Percentiles rank a stretch among this genome's conserved stretches.
These are phyloP conservation scores for Drosophila auraria DNA, from an alignment of 1,140 invertebrate genomes.

Conservation along the genomic window DNA sequence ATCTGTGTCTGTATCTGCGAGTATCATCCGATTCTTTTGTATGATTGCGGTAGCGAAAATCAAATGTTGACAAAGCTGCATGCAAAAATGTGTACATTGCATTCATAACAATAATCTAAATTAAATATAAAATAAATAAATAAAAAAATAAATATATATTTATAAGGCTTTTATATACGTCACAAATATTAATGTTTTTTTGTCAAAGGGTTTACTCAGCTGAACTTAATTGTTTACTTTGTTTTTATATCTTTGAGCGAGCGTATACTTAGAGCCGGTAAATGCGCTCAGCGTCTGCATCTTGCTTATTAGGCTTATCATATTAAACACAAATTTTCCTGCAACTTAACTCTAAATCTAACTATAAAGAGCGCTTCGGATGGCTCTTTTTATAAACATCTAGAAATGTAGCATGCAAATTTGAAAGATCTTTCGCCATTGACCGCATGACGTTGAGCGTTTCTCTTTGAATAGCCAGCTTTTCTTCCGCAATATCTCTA, in stretches of 20 bases:
- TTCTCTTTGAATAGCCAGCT: constrained; percentile 12
- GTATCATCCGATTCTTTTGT: constrained; percentile 53
- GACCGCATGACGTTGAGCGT: constrained; percentile 1
- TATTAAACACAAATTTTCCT: not conserved
- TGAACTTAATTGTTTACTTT: no score
- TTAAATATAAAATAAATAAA: constrained; percentile 54
- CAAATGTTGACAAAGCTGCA: constrained; percentile 34
- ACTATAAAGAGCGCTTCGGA: not conserved
- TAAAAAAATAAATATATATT: constrained; percentile 47
- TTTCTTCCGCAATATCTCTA: not conserved
- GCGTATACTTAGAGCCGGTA: no score
- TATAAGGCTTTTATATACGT: constrained; percentile 10
- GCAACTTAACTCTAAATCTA: not conserved
- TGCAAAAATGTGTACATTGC: constrained; percentile 48
- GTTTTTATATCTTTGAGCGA: not conserved
- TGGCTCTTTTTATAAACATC: not conserved
- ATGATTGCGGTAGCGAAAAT: constrained; percentile 37
- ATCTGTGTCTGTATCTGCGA: constrained; percentile 21
- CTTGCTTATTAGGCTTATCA: no score
- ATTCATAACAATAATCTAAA: constrained; percentile 65
- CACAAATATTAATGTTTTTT: not conserved
- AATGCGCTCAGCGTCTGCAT: no score
- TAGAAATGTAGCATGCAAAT: not conserved
- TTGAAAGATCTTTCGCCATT: constrained; percentile 8
- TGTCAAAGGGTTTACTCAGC: not conserved